A percentile compares a stretch with the other conserved stretches of the same genome.
These are phyloP conservation scores for Bombylius major DNA, from an alignment of 2,888 invertebrate genomes.

Conservation along the genomic window DNA sequence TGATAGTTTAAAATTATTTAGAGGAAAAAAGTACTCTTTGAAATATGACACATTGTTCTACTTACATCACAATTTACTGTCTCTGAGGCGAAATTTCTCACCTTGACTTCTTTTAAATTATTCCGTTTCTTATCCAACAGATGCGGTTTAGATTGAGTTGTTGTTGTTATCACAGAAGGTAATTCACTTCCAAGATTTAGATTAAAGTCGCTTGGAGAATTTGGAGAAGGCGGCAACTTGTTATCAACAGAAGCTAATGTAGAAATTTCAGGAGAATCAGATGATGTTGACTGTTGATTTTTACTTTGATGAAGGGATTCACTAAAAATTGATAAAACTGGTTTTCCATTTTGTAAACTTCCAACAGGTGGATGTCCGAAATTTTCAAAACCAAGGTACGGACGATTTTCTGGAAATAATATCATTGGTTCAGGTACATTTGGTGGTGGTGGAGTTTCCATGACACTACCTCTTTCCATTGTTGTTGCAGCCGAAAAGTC, in stretches of 20 bases:
- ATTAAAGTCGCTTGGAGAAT: no score
- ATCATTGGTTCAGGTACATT: conserved; percentile 34
- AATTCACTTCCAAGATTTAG: no score
- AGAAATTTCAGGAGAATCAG: background rate
- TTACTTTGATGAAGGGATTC: background rate
- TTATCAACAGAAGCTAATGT: no score
- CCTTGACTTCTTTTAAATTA: background rate
- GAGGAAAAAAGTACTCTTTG: background rate
- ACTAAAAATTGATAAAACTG: conserved; percentile 12
- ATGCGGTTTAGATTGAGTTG: background rate
- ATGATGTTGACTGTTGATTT: background rate
- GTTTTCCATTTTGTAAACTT: conserved; percentile 2
- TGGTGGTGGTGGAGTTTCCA: conserved; percentile 24
- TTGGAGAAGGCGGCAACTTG: no score
- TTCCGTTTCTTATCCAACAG: background rate
- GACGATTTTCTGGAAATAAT: conserved; percentile 33
- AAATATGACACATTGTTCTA: background rate
- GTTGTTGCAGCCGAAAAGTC: background rate
- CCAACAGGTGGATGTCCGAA: conserved; percentile 18
- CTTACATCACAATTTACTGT: conserved; percentile 13
- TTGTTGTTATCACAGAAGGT: background rate
- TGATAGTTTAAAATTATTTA: no score
- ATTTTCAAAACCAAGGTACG: conserved; percentile 32
- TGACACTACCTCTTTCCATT: background rate
- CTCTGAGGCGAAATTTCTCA: conserved; percentile 5